Base-by-base conservation (phyloP, 1,140 invertebrate species). In the Eriosoma lanigerum region DNA sequence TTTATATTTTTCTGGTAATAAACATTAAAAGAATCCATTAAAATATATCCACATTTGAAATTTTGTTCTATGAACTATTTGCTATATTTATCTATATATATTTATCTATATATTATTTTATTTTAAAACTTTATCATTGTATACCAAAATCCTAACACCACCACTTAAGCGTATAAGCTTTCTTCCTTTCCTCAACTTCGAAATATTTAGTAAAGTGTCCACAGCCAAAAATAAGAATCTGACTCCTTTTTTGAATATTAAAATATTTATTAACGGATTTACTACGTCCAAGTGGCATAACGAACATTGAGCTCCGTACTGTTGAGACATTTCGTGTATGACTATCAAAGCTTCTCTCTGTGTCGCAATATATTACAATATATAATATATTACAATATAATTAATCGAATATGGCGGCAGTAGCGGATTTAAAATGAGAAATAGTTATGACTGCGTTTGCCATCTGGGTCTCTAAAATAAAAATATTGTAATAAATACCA, bases 281-380 rank as follows among this genome's bases (percentile, higher is more conserved):
- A 78, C 56, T 9, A 21, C 75, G 24, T 44, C 56, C 6, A 78
- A 62, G 0, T 62, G 60, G 29, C 75, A 78, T 6, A 78, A n/a
- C 4, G 56, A 15, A 21, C 56, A 46, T 46, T 62, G 54, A 9
- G 8, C 29, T 21, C 56, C 75, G 3, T 60, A 78, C 8, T 32
- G 15, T 29, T 29, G 1, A 19, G 75, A 78, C 75, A 78, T 78
- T 19, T 62, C 38, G 8, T 52, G 56, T 19, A 78, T 29, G 17
- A 78, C 60, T 2, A 24, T 46, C 15, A 78, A 78, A 17, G 75
- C n/a, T 2, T 44, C 44, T 48, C 29, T 60, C 75, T 78, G 2
- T 62, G 32, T n/a, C n/a, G 8, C 8, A 60, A 48, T 46, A 66
- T 66, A 54, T n/a, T 8, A 54, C 3, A 54, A 5, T 54, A 8